phyloP scores from a whole-genome alignment of 2,888 invertebrate genomes.

The Hypercompe scribonia region DNA sequence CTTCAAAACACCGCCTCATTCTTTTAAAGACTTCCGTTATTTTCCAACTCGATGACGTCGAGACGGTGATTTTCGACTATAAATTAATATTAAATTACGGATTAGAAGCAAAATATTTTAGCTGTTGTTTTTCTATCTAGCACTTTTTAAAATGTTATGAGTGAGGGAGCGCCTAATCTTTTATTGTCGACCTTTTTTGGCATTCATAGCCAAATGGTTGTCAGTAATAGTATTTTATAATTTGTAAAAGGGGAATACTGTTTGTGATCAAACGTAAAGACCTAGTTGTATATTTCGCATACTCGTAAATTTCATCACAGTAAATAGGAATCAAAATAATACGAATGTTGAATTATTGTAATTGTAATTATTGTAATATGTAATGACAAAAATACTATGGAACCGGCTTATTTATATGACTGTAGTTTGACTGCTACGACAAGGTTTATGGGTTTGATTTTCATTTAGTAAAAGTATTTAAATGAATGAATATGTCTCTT shows the following conservation, averaged over 20 bases:
- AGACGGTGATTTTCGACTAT: constrained; percentile 79
- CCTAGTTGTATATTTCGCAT: too few relatives aligned
- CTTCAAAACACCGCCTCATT: constrained; percentile 85
- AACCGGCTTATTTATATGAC: too few relatives aligned
- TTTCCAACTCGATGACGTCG: constrained; percentile 83
- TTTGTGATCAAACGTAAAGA: background rate
- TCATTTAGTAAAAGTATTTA: background rate
- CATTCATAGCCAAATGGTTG: constrained; percentile 3
- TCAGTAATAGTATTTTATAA: background rate
- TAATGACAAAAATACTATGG: too few relatives aligned
- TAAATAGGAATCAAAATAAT: background rate
- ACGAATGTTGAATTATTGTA: too few relatives aligned
- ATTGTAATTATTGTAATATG: too few relatives aligned
- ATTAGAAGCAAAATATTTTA: constrained; percentile 70
- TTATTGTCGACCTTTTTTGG: constrained; percentile 9
- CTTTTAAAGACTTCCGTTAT: constrained; percentile 86
- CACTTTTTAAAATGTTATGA: constrained; percentile 33
- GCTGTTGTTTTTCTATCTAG: constrained; percentile 51
- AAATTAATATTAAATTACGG: constrained; percentile 83
- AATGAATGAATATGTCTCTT: background rate
- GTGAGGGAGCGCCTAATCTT: constrained; percentile 8
- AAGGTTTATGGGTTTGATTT: background rate
- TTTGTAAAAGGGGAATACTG: background rate
- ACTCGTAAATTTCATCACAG: background rate
- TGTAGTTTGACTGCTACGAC: background rate